Evolutionary conservation across 2,113 vertebrate genomes (phyloP), one percentile per base, ranked within the genome.

Genomic region (Cathartes aura): DNA sequence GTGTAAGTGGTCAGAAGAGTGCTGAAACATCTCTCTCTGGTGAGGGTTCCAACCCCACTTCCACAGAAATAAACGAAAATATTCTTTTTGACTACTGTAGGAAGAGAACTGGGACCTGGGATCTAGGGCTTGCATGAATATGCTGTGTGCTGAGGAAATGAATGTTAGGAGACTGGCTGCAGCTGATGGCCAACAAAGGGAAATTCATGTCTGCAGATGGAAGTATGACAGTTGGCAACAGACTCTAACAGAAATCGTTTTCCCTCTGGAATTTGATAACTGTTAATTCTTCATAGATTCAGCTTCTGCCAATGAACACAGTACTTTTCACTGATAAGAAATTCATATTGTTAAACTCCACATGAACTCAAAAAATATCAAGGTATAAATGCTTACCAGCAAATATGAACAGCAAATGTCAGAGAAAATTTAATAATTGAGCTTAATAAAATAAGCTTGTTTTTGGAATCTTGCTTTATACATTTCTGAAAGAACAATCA

Each of bases 341-440:
- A 98, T 98, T 98, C 92, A 97, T 97, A 75, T 94, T 98, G 97
- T 98, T 98, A 98, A 98, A 98, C 98, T 98, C 98, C 95, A 38
- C 82, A 59, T 98, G 98, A 98, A 98, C 98, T 98, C 98, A 98
- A 93, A 97, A 97, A 97, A 97, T 92, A 87, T 83, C 96, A 96
- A 97, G n/a, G 85, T 82, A 94, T 96, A 97, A 96, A 97, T 87
- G 97, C 95, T 98, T 98, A 98, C 97, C 75, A 97, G 97, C 94
- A 98, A 98, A 98, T 97, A 97, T 42, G 96, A 98, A 96, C 94
- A 91, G 95, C 97, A 96, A 98, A 98, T 97, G 98, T 96, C 97
- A 98, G 96, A 97, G 98, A 90, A 98, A 98, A 98, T 98, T 94
- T 93, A 98, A 98, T 98, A 98, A 98, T 90, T 93, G 91, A 87